Evolutionary conservation across 2,113 vertebrate genomes (phyloP).

Genomic region (Melanerpes formicivorus): DNA sequence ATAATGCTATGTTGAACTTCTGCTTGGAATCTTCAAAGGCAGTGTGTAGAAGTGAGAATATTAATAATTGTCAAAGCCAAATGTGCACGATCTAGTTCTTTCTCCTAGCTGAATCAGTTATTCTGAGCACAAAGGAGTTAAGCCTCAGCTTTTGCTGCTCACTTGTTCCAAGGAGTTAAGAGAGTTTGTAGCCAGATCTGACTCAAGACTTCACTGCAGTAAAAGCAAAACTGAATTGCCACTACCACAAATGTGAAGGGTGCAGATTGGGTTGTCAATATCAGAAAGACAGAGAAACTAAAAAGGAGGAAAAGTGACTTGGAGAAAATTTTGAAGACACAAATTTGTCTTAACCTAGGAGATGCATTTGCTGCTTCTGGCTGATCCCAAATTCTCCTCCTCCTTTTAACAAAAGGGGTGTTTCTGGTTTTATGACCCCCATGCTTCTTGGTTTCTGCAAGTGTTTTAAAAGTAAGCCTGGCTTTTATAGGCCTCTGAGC

Average conservation of each 20-base stretch:
- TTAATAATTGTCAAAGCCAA: neutral
- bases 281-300: neutral
- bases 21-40: neutral
- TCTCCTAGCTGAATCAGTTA: neutral
- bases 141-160: neutral
- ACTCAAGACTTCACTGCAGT: neutral
- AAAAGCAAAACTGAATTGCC: neutral
- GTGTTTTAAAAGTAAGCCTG: neutral
- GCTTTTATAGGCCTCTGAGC: neutral
- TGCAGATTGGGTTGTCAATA: neutral
- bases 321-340: neutral
- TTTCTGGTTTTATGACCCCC: accelerated
- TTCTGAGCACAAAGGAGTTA: neutral
- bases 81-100: neutral
- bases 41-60: neutral
- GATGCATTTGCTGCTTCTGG: neutral
- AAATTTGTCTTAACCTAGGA: neutral
- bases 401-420: neutral
- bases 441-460: neutral
- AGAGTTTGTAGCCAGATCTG: neutral
- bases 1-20: neutral
- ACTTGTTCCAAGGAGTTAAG: neutral
- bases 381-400: neutral
- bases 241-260: neutral
- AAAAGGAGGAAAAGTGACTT: neutral